Evolutionary conservation across 2,113 vertebrate genomes (phyloP).

Genomic region (Gopherus evgoodei): DNA sequence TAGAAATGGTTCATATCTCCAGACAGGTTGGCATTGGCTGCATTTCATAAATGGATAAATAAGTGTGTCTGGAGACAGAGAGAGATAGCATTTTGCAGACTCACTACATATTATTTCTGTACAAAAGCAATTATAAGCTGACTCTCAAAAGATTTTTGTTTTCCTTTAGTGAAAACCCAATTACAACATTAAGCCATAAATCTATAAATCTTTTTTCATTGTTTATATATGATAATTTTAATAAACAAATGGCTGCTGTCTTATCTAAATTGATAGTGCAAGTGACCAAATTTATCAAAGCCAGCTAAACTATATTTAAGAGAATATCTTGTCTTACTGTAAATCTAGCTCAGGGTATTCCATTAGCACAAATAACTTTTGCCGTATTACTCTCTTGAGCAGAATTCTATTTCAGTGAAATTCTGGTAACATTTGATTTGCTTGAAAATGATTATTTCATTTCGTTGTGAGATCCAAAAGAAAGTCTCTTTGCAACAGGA

Average conservation of each 20-base stretch:
- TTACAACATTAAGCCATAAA: conserved; percentile 51
- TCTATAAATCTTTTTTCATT: conserved; percentile 10
- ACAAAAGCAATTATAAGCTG: conserved; percentile 25
- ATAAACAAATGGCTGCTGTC: conserved; percentile 49
- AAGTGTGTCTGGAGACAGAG: neutral
- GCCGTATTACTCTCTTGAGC: neutral
- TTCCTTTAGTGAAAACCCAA: conserved; percentile 9
- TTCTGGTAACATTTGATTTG: neutral
- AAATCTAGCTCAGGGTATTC: conserved; percentile 9
- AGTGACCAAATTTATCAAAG: conserved; percentile 61
- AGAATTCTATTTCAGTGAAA: neutral
- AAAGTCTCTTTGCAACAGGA: neutral
- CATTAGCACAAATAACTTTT: conserved; percentile 25
- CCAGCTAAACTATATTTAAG: neutral
- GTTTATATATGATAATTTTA: conserved; percentile 31
- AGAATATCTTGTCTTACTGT: neutral
- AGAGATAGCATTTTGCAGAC: conserved; percentile 1
- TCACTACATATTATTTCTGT: neutral
- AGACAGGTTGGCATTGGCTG: neutral
- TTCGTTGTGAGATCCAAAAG: neutral
- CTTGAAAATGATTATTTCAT: neutral
- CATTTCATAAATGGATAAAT: neutral
- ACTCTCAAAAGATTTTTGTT: conserved; percentile 11
- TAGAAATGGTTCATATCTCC: neutral
- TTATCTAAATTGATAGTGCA: conserved; percentile 50